phyloP scores from a whole-genome alignment of 2,113 vertebrate genomes.

The Grallaria varia region DNA sequence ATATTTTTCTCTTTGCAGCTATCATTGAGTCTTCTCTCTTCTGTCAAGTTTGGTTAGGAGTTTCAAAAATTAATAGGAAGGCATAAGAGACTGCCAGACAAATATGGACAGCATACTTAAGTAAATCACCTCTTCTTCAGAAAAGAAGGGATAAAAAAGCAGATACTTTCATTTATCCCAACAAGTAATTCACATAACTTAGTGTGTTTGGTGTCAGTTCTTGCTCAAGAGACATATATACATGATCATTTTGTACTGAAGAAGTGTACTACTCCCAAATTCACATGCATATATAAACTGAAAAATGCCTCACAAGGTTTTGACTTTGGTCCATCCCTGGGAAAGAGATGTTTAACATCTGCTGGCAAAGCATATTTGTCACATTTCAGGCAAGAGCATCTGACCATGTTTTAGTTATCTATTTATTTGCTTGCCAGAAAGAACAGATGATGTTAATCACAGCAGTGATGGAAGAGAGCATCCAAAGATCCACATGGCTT shows the following conservation, averaged over 20 bases:
- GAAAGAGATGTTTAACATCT: constrained; percentile 4
- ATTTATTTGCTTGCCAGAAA: constrained; percentile 48
- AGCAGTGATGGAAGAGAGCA: constrained; percentile 23
- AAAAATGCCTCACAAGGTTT: not conserved
- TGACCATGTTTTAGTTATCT: constrained; percentile 30
- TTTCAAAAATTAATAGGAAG: not conserved
- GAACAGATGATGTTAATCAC: constrained; percentile 55
- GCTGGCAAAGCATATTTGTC: not conserved
- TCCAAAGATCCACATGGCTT: constrained; percentile 26
- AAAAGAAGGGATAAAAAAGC: not conserved
- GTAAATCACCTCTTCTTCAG: not conserved
- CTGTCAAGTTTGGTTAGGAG: not conserved
- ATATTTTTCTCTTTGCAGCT: not conserved
- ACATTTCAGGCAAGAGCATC: constrained; percentile 7
- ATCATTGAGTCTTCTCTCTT: not conserved
- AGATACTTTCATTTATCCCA: not conserved
- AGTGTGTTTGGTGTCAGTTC: not conserved
- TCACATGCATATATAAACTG: not conserved
- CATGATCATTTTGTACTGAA: not conserved
- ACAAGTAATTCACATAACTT: not conserved
- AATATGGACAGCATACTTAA: not conserved
- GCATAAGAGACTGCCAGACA: not conserved
- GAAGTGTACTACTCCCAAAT: not conserved
- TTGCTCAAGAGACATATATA: not conserved
- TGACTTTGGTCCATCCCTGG: not conserved